These are phyloP conservation scores for Tricholaema leucomelas DNA, from an alignment of 2,113 vertebrate species.

Conservation along the genomic window DNA sequence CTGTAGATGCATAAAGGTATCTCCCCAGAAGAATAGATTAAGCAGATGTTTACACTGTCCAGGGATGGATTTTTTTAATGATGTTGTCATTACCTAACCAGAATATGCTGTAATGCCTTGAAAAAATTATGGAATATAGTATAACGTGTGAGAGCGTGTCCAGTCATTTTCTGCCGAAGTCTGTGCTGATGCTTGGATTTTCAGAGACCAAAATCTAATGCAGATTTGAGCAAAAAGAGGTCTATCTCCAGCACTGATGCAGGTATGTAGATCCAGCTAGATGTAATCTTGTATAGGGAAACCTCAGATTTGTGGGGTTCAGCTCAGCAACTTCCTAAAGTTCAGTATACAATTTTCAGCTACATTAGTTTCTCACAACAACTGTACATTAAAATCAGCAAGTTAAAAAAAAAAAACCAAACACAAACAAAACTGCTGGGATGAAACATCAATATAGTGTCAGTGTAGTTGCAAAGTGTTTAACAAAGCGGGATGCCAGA, in stretches of 20 bases:
- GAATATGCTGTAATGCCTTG: not conserved
- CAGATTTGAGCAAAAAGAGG: not conserved
- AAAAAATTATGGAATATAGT: not conserved
- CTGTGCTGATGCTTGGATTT: not conserved
- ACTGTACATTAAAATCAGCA: not conserved
- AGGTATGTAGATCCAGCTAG: not conserved
- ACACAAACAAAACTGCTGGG: not conserved
- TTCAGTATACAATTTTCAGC: not conserved
- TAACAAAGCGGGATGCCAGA: not conserved
- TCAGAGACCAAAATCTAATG: not conserved
- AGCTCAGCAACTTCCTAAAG: not conserved
- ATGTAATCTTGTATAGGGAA: not conserved
- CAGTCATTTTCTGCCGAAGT: not conserved
- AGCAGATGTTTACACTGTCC: not conserved
- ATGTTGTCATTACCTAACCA: not conserved
- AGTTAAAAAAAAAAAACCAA: not conserved
- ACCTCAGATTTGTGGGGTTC: not conserved
- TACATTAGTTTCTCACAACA: not conserved
- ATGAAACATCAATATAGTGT: not conserved
- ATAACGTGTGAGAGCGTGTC: not conserved
- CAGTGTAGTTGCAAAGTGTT: not conserved
- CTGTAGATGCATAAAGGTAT: not conserved
- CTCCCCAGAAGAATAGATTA: not conserved
- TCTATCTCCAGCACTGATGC: not conserved
- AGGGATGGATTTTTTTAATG: not conserved